Base-by-base conservation (phyloP, 2,113 vertebrate genomes). In the Epinephelus lanceolatus region DNA sequence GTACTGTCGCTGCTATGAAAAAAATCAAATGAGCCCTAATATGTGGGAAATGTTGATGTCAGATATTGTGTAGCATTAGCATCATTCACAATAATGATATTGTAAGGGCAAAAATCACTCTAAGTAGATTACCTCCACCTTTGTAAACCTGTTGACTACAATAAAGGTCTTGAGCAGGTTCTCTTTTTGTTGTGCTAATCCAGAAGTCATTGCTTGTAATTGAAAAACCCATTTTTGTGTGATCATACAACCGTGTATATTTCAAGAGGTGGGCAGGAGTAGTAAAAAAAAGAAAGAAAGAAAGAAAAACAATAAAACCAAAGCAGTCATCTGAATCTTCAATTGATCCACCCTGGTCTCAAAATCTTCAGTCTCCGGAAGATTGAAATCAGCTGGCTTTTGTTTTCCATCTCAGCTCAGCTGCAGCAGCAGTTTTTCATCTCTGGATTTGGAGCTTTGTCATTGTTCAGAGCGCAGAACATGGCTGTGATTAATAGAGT, bases 401-500 rank as follows among this genome's bases (percentile, higher is more conserved):
- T 72, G 78, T 79, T 88, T 84, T 73, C 63, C 15, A 11, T 71
- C 72, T 51, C 51, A 7, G 78, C 83, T 80, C 72, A 12, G 74
- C 78, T 42, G 51, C 18, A 17, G 74, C 69, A 13, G 60, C 27
- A 0, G 14, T 78, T 83, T 83, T 81, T 81, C 71, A 71, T 87
- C 71, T 77, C 37, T 2, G 52, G 37, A 17, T 53, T 70, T 70
- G 42, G 18, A 76, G 62, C 71, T 81, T 81, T 81, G 69, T 84
- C 78, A 71, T 17, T 80, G 71, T 74, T 89, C 78, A 52, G 52
- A 52, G 71, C 9, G 45, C 86, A 56, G 80, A 80, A 74, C 75
- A 51, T 8, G 8, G 12, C 19, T 67, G 81, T 81, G 81, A 88
- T 89, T 83, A 88, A 86, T 88, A 75, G 69, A 75, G 66, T 70